Conservation (phyloP, 2,888 invertebrate species). For the Drosophila subquinaria region DNA sequence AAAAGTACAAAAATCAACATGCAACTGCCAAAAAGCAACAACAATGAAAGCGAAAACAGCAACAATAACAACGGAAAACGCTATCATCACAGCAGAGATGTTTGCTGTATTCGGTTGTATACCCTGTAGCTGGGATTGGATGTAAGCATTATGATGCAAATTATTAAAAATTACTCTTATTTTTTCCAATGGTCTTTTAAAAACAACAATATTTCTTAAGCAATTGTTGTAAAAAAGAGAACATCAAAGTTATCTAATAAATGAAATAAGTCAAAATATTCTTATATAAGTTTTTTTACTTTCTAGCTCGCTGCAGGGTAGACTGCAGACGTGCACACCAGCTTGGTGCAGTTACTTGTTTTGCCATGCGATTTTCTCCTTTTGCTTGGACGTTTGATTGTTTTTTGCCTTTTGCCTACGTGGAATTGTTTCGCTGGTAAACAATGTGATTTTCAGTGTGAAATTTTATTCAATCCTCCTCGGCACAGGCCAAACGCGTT, state of each 20-base stretch:
- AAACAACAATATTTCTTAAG: too few species aligned
- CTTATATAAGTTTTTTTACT: background rate
- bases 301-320: background rate
- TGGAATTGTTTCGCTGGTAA: slow-evolving; percentile 65
- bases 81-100: slow-evolving; percentile 2
- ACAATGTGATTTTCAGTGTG: slow-evolving; percentile 77
- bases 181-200: background rate
- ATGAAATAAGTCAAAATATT: background rate
- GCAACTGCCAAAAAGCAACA: slow-evolving; percentile 55
- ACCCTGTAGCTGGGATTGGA: slow-evolving; percentile 6
- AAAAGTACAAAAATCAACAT: slow-evolving; percentile 68
- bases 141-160: background rate
- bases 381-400: slow-evolving; percentile 14
- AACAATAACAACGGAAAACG: slow-evolving; percentile 39
- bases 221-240: too few species aligned
- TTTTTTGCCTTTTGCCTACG: slow-evolving; percentile 20
- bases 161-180: background rate
- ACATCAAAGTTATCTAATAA: background rate
- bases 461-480: slow-evolving; percentile 74
- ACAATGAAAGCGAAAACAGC: slow-evolving; percentile 22
- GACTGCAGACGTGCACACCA: background rate
- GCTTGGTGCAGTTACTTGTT: background rate
- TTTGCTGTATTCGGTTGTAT: slow-evolving; percentile 19
- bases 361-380: slow-evolving; percentile 24
- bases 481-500: slow-evolving; percentile 35